Evolutionary conservation across 2,113 vertebrate species (phyloP), one percentile per base, ranked within the genome.

Genomic region (Siphamia tubifer): DNA sequence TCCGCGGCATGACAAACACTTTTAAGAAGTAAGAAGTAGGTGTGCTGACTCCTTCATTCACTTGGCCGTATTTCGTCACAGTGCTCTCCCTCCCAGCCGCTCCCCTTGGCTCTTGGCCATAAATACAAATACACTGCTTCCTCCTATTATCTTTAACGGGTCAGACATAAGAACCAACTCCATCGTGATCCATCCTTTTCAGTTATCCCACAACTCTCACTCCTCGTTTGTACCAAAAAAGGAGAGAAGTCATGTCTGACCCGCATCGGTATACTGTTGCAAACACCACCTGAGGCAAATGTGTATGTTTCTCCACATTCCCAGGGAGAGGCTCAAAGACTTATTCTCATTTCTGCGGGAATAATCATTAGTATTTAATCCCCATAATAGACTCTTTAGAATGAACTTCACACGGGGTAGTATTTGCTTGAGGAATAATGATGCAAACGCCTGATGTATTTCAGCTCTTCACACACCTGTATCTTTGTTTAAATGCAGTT

Each of bases 401-500:
- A 60, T 42, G 17, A 38, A n/a, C 2, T 2, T 47, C 5, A 10
- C 24, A 8, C 20, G 7, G 6, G 27, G 32, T 2, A 8, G 23
- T 17, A 15, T 54, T 45, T 9, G 10, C 31, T 36, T 13, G 32
- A 15, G 61, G 20, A 38, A 23, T 11, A 20, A 25, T 69, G 56
- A 71, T 3, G 42, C 47, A 69, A 65, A 54, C 0, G 4, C 52
- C 15, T 0, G 15, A 44, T 53, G 47, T 40, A 0, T 47, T 39
- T 21, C 16, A 17, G 0, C 20, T 43, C 34, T 44, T 17, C 40
- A 51, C 68, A 72, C 66, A 74, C 63, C 35, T 53, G 42, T 3
- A 30, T 64, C 54, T 77, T 81, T 69, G 27, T 75, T 19, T 58
- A 1, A 51, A 48, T 24, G 44, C 38, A 32, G 17, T 32, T 40